Base-by-base conservation (phyloP, 1,140 invertebrate genomes). In the Temnothorax curvispinosus region DNA sequence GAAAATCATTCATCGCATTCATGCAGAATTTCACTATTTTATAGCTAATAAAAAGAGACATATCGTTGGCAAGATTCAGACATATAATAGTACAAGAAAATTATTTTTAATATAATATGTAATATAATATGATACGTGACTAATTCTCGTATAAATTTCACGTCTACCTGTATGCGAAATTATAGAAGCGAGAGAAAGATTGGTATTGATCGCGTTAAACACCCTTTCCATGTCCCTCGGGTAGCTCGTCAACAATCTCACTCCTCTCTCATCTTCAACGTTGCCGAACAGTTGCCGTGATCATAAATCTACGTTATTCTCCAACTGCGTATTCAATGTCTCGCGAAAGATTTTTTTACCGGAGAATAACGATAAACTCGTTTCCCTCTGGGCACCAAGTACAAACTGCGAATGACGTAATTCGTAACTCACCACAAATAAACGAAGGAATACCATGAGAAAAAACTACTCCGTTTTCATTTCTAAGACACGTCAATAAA, bases 171-270 rank as follows among this genome's bases (percentile, higher is more conserved):
- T 87, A 60, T 82, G 65, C 52, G 38, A 15, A 60, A 62, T 89
- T 89, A 80, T 64, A 75, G 89, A 90, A 91, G 89, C 80, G 62
- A 89, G 88, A 91, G 87, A 91, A 90, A 65, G 27, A 38, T 92
- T 89, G 87, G 90, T 92, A 89, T 89, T 76, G 65, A 81, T 92
- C 38, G 38, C 60, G 85, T 91, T 87, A 69, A 35, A 62, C 50
- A 27, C 18, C 58, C 47, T 74, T 82, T 50, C 21, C 50, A 47
- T 74, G 54, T 47, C 56, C 44, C 54, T 85, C 65, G 74, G 6
- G 44, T 21, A 54, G 41, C 38, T 60, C 81, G 41, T 85, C 54
- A 52, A 15, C 27, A 27, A 80, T 80, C 76, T 67, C 27, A n/a
- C 65, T 80, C 15, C 60, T 38, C 32, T 67, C 76, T 65, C 60